A percentile compares a stretch with the other conserved stretches of the same genome.
phyloP scores from a whole-genome alignment of 1,140 invertebrate species.

The Leptopilina clavipes region DNA sequence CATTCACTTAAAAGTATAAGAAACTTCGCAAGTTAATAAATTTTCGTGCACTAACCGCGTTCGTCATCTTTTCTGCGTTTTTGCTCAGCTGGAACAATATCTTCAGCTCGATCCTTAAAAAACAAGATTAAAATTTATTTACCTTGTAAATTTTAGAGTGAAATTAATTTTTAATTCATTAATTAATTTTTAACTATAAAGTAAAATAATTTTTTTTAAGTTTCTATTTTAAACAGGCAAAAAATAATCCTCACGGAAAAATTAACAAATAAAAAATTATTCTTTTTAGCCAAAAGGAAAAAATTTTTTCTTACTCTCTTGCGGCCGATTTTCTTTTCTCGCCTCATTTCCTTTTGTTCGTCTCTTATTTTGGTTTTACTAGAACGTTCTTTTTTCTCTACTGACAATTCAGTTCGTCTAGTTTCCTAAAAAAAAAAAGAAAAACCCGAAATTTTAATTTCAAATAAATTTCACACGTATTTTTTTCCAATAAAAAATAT shows the following conservation, averaged over 20 bases:
- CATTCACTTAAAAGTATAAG: no score
- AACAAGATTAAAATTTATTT: constrained; percentile 37
- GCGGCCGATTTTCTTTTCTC: constrained; percentile 84
- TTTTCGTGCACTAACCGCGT: constrained; percentile 77
- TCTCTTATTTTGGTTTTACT: constrained; percentile 79
- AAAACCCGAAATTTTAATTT: neutral
- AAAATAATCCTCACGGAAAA: no score
- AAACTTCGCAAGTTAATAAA: neutral
- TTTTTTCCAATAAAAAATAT: neutral
- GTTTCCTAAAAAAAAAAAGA: constrained; percentile 63
- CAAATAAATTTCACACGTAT: constrained; percentile 7
- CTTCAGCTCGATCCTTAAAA: constrained; percentile 81
- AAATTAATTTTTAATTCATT: no score
- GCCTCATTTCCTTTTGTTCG: constrained; percentile 83
- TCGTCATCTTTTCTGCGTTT: constrained; percentile 84
- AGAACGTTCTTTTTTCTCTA: constrained; percentile 81
- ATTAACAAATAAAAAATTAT: no score
- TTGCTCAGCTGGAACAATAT: constrained; percentile 79
- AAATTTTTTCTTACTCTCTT: constrained; percentile 81
- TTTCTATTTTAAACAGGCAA: no score
- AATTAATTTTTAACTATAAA: no score
- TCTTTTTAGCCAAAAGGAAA: no score
- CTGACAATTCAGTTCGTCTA: constrained; percentile 75
- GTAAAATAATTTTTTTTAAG: no score
- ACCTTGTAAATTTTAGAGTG: neutral